Conservation (phyloP, 2,888 invertebrate species). For the Thelaira solivaga region DNA sequence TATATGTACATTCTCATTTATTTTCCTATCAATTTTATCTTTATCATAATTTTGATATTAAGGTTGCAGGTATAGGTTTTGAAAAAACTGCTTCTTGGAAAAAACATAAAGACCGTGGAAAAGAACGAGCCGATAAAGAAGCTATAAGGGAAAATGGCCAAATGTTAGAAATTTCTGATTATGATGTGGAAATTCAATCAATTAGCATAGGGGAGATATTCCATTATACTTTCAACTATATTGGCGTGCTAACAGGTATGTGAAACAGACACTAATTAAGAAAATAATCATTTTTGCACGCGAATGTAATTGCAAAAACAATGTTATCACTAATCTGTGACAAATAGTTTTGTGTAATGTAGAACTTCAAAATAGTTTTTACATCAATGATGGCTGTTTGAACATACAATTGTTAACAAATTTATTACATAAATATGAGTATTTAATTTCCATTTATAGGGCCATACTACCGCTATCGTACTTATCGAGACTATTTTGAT, state of each 20-base stretch:
- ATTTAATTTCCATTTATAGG: slow-evolving; percentile 79
- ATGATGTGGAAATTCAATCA: slow-evolving; percentile 80
- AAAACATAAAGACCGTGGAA: slow-evolving; percentile 73
- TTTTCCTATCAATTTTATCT: too few relatives aligned
- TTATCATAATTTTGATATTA: too few relatives aligned
- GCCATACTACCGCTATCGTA: slow-evolving; percentile 94
- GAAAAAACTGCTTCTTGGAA: slow-evolving; percentile 87
- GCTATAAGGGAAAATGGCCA: slow-evolving; percentile 66
- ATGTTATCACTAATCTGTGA: too few relatives aligned
- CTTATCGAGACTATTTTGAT: slow-evolving; percentile 87
- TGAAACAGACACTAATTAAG: too few relatives aligned
- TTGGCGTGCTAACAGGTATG: slow-evolving; percentile 93
- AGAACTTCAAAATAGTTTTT: too few relatives aligned
- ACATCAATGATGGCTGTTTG: too few relatives aligned
- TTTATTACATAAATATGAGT: too few relatives aligned
- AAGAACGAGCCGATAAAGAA: slow-evolving; percentile 76
- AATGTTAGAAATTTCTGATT: slow-evolving; percentile 76
- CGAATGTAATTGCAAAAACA: too few relatives aligned
- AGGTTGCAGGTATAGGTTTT: slow-evolving; percentile 91
- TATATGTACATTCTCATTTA: too few relatives aligned
- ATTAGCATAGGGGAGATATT: slow-evolving; percentile 84
- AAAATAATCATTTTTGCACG: too few relatives aligned
- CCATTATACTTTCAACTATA: slow-evolving; percentile 92
- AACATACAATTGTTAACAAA: too few relatives aligned
- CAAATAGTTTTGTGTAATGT: too few relatives aligned